Percentiles rank a stretch among this genome's conserved stretches.
phyloP scores from a whole-genome alignment of 2,797 vertebrate genomes.

The Muraenolepis orangiensis region DNA sequence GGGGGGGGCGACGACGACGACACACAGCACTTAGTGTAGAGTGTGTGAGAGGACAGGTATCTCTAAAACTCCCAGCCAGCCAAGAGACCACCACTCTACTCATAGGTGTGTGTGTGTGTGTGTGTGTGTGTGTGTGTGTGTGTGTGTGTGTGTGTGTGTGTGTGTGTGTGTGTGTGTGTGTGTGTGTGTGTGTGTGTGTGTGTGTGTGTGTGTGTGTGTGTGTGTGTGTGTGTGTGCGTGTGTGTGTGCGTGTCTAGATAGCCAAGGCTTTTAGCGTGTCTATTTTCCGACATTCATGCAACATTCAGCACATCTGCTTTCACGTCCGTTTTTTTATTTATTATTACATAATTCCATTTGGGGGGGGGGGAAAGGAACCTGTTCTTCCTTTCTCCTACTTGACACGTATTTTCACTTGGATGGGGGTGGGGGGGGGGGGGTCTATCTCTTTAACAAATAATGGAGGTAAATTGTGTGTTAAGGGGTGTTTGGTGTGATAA shows the following conservation, averaged over 20 bases:
- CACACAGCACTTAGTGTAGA: conserved; percentile 52
- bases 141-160: too few relatives aligned
- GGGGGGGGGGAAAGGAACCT: conserved; percentile 21
- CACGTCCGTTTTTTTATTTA: too few relatives aligned
- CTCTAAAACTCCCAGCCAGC: conserved; percentile 34
- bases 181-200: too few relatives aligned
- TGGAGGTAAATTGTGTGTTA: conserved; percentile 5
- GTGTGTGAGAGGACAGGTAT: conserved; percentile 48
- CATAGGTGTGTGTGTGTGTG: too few relatives aligned
- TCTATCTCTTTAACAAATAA: conserved; percentile 22
- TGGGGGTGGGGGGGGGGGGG: conserved; percentile 8
- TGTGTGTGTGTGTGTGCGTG: not conserved
- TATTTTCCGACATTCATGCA: conserved; percentile 72
- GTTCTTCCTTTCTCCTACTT: conserved; percentile 12
- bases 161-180: not conserved
- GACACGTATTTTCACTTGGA: conserved; percentile 43
- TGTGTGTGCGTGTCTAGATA: conserved; percentile 1
- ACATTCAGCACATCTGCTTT: conserved; percentile 67
- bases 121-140: too few relatives aligned
- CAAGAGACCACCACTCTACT: too few relatives aligned
- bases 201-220: too few relatives aligned
- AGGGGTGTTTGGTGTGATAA: conserved; percentile 6
- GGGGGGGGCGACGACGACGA: too few relatives aligned
- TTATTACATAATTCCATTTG: conserved; percentile 26
- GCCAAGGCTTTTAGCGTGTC: conserved; percentile 71